Evolutionary conservation across 30 jellyfish, hydroid and myxozoan genomes (phyloP), one percentile per base, ranked within the genome.

Genomic region (Clytia hemisphaerica): DNA sequence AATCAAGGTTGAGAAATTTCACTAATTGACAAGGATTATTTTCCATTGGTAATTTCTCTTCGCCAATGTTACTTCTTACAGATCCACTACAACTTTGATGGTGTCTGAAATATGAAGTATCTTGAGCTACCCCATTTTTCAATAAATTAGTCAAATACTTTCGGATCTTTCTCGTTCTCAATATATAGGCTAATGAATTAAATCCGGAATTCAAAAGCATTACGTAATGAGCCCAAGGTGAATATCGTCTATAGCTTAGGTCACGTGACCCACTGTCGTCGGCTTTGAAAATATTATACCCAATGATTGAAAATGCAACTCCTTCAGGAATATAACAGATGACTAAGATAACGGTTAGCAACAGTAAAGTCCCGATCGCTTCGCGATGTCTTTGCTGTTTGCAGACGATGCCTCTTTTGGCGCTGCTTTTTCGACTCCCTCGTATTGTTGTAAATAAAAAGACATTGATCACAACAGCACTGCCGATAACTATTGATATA

Each of bases 121-220:
- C n/a, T n/a, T n/a, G n/a, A n/a, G n/a, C n/a, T n/a, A n/a, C n/a
- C n/a, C n/a, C n/a, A n/a, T n/a, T n/a, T n/a, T n/a, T n/a, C n/a
- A n/a, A n/a, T n/a, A n/a, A n/a, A n/a, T n/a, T n/a, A n/a, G n/a
- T n/a, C n/a, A n/a, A n/a, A n/a, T n/a, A n/a, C n/a, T n/a, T n/a
- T 22, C 37, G 37, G 5, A 57, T 57, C 70, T 45, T 12, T 6
- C 44, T 31, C 25, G 25, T 57, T 14, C 70, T 38, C 25, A 4
- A 22, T 33, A 57, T 57, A 22, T 57, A 57, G 1, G 30, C 70
- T 57, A 57, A 22, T 16, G 70, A 57, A 57, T 57, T 57, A 38
- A 57, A 22, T 21, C 70, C 70, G 7, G 70, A 14, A 57, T 57
- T 57, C 19, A 21, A 57, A 6, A 57, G n/a, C 16, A 57, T 22